Evolutionary conservation across 2,797 vertebrate species (phyloP).

Genomic region (Coregonus suidteri): DNA sequence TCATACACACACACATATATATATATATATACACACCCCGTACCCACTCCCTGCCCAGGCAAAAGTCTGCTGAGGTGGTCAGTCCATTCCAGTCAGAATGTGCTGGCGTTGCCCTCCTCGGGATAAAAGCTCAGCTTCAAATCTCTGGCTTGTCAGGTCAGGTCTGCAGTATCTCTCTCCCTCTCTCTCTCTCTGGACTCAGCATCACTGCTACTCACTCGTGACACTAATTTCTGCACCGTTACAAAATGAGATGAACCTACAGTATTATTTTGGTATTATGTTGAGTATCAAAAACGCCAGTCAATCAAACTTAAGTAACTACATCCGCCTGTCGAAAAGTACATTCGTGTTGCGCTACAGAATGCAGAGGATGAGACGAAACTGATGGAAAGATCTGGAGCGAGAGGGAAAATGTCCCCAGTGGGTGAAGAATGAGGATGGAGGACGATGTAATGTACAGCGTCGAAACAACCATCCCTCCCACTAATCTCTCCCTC

Average conservation of each 20-base stretch:
- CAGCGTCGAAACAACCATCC: no score
- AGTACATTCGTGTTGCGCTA: no score
- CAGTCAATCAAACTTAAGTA: background rate
- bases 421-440: no score
- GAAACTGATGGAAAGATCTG: no score
- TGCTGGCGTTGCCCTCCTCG: constrained; percentile 38
- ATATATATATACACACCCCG: no score
- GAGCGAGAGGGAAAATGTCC: no score
- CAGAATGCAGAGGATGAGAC: no score
- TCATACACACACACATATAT: no score
- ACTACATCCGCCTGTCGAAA: background rate
- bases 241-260: background rate
- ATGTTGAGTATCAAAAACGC: background rate
- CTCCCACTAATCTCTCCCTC: no score
- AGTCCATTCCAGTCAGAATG: constrained; percentile 10
- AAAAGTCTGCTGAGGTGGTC: constrained; percentile 50
- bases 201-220: constrained; percentile 15
- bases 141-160: constrained; percentile 14
- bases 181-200: constrained; percentile 12
- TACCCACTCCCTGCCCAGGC: constrained; percentile 13
- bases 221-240: background rate
- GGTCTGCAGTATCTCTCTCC: background rate
- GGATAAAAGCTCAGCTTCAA: constrained; percentile 43
- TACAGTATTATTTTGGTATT: background rate
- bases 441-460: no score